Percentiles rank a stretch among this genome's conserved stretches.
Conservation (phyloP, 2,113 vertebrate genomes). For the Malurus alboscapulatus region DNA sequence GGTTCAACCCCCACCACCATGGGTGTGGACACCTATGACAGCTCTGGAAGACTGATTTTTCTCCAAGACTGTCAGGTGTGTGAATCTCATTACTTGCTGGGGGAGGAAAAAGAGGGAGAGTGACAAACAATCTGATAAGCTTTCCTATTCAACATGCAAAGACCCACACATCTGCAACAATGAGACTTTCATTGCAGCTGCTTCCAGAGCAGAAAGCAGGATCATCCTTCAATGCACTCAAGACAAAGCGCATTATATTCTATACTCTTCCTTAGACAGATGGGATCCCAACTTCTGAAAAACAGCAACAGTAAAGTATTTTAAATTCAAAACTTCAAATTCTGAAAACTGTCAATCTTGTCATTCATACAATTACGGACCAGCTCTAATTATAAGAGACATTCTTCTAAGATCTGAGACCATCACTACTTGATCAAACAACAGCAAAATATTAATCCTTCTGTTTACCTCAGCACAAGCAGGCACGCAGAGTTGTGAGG, state of each 20-base stretch:
- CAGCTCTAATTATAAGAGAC: neutral
- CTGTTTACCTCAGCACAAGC: neutral
- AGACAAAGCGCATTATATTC: slow-evolving; percentile 1
- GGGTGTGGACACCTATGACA: neutral
- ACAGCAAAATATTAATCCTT: neutral
- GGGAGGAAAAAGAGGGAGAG: neutral
- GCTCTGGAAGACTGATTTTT: neutral
- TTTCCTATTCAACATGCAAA: neutral
- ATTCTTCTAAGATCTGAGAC: neutral
- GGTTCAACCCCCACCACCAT: neutral
- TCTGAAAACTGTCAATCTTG: neutral
- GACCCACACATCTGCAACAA: slow-evolving; percentile 6
- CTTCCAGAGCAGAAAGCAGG: neutral
- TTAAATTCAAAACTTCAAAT: neutral
- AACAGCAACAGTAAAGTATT: neutral
- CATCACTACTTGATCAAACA: neutral
- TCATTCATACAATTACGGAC: neutral
- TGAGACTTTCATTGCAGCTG: slow-evolving; percentile 8
- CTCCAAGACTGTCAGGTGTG: neutral
- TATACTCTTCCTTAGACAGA: neutral
- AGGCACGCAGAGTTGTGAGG: rapidly evolving
- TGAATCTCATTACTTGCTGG: neutral
- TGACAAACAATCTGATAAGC: neutral
- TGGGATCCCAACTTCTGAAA: neutral
- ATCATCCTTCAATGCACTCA: neutral